A percentile compares a stretch with the other conserved stretches of the same genome.
phyloP scores from a whole-genome alignment of 2,797 vertebrate genomes.

The Anguilla megastoma region DNA sequence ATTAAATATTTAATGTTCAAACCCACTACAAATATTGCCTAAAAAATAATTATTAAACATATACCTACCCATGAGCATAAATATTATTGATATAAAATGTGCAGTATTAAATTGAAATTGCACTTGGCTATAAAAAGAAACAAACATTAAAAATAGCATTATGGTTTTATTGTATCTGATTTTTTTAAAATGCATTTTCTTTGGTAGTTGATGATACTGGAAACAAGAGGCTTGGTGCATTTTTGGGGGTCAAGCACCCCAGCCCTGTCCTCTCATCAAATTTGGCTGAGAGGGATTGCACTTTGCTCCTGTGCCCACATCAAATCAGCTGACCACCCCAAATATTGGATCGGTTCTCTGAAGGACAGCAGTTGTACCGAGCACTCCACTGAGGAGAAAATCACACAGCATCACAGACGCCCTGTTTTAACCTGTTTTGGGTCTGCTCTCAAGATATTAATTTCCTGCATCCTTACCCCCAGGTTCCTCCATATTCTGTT shows the following conservation, averaged over 20 bases:
- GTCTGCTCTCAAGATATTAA: background rate
- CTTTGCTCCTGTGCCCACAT: background rate
- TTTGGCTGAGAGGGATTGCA: too few relatives aligned
- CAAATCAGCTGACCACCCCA: background rate
- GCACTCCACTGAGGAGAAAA: background rate
- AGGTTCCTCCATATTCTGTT: background rate
- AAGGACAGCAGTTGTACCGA: background rate
- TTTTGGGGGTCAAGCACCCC: background rate
- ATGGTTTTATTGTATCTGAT: background rate
- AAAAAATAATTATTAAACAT: background rate
- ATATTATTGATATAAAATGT: conserved; percentile 10
- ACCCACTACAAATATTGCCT: background rate
- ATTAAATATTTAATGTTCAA: conserved; percentile 39
- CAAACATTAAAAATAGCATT: background rate
- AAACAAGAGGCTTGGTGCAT: background rate
- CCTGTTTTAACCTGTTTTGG: background rate
- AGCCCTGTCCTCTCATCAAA: background rate
- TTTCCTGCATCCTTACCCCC: background rate
- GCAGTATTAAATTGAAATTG: conserved; percentile 2
- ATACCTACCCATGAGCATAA: background rate
- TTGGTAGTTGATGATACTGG: background rate
- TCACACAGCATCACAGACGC: too few relatives aligned
- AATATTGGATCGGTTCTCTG: background rate
- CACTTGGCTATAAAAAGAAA: background rate
- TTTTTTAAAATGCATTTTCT: background rate